phyloP scores from a whole-genome alignment of 1,140 invertebrate genomes.

The Brachionus calyciflorus region DNA sequence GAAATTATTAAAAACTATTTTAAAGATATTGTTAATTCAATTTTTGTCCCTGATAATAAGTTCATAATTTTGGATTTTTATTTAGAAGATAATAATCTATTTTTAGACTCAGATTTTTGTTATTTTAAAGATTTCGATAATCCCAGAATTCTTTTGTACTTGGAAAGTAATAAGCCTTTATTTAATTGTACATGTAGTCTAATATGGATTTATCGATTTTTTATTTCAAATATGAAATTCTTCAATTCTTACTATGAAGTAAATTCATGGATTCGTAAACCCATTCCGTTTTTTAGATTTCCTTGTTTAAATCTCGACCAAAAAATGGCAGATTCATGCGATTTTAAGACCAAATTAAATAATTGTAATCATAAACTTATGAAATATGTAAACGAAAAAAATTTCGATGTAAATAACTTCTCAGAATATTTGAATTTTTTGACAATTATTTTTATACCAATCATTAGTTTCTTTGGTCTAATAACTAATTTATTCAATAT shows the following conservation, averaged over 20 bases:
- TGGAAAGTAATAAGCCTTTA: not conserved
- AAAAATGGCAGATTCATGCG: not conserved
- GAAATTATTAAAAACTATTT: not conserved
- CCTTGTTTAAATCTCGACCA: not conserved
- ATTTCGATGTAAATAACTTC: not conserved
- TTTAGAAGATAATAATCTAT: not conserved
- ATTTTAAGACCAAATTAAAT: not conserved
- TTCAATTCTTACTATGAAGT: not conserved
- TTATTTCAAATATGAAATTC: not conserved
- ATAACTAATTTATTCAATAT: not conserved
- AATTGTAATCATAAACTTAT: not conserved
- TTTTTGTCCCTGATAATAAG: not conserved
- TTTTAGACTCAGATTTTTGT: not conserved
- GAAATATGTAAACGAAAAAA: no score
- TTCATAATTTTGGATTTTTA: not conserved
- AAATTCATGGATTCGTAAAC: not conserved
- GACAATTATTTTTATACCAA: not conserved
- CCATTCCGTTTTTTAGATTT: not conserved
- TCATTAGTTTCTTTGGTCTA: not conserved
- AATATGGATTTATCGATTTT: not conserved
- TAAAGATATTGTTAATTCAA: not conserved
- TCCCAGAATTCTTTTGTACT: not conserved
- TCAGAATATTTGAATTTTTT: not conserved
- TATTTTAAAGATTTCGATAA: not conserved
- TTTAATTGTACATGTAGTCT: not conserved